Evolutionary conservation across 2,797 vertebrate genomes (phyloP), one percentile per base, ranked within the genome.

Genomic region (Muscicapa striata): DNA sequence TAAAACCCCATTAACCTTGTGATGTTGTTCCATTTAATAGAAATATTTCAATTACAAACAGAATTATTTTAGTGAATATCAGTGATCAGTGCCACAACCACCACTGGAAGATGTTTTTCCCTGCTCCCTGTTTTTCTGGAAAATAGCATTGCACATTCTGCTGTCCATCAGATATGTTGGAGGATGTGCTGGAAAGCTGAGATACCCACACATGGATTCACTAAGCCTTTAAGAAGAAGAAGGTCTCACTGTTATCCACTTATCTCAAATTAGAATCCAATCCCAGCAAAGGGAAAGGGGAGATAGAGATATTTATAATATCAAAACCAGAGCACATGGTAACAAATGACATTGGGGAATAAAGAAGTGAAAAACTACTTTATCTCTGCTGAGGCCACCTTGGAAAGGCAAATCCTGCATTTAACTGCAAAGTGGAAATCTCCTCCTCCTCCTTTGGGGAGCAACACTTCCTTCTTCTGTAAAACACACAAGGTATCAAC

Each of bases 181-280:
- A 90, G 40, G 63, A 55, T 7, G 32, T 27, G 59, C 70, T 76
- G 72, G 55, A 34, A 87, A 76, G 48, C 58, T 66, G 38, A 1
- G 26, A 84, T 58, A 80, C 4, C 5, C 5, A 1, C 0, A 0
- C 7, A 24, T 13, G 49, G 74, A 55, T 52, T 30, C 68, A 27
- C 34, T 74, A 89, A 91, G 48, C 63, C 92, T 89, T 80, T 58
- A 54, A 55, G 64, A 73, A 57, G 72, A 55, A 73, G 57, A 38
- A 62, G 45, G 63, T 76, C 67, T 87, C 73, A n/a, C 46, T 82
- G 55, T 82, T 92, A 83, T 8, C 67, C 81, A 49, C 57, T 85
- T 89, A 74, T 83, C 93, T 80, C 46, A 67, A 89, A 74, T 77
- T 45, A 46, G 75, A 85, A 77, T 90, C 87, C 81, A 82, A 61